Percentiles rank a stretch among this genome's conserved stretches.
Conservation (phyloP, 2,113 vertebrate species). For the Elachura formosa region DNA sequence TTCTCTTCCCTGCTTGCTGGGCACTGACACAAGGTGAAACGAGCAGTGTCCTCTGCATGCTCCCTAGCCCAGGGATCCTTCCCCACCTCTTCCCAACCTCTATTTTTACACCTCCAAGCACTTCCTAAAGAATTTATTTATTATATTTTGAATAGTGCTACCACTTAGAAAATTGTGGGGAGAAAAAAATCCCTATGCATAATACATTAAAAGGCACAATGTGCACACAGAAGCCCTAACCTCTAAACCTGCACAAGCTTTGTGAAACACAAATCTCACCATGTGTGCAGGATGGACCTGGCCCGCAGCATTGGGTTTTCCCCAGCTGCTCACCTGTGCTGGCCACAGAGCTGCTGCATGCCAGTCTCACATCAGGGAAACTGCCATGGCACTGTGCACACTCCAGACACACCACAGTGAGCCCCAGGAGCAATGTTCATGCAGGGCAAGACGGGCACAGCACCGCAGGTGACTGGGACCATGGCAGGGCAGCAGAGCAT, state of each 20-base stretch:
- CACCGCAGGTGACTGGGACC: accelerated
- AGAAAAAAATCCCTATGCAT: neutral
- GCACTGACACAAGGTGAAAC: neutral
- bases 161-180: neutral
- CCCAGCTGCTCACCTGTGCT: neutral
- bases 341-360: neutral
- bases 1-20: neutral
- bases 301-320: accelerated
- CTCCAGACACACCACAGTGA: neutral
- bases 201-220: neutral
- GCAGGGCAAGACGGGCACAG: neutral
- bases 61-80: neutral
- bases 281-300: neutral
- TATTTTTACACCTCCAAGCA: neutral
- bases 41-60: neutral
- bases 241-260: neutral
- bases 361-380: neutral
- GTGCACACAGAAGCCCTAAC: neutral
- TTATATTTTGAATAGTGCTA: neutral
- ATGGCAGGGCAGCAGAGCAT: neutral
- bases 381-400: accelerated
- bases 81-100: neutral
- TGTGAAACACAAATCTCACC: neutral
- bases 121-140: neutral
- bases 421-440: accelerated